phyloP scores from a whole-genome alignment of 2,797 vertebrate species.

The Choloepus didactylus region DNA sequence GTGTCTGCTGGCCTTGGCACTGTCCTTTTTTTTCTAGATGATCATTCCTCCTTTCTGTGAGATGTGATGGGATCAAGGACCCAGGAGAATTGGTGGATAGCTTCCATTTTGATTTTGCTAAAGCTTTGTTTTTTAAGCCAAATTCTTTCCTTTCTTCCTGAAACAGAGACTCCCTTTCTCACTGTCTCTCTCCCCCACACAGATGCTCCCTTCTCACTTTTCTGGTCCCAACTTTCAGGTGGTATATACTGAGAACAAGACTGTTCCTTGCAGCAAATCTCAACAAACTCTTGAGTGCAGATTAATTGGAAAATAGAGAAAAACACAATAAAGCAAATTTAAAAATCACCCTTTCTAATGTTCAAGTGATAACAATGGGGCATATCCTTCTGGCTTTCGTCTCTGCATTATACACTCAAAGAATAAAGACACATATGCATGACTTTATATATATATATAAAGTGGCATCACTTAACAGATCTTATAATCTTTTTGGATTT shows the following conservation, averaged over 20 bases:
- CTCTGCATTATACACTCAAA: neutral
- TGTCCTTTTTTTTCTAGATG: neutral
- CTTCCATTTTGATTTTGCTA: conserved; percentile 48
- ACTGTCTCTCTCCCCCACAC: neutral
- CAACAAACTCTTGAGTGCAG: neutral
- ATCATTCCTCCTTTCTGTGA: neutral
- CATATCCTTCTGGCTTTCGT: neutral
- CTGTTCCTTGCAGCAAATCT: neutral
- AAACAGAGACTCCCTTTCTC: neutral
- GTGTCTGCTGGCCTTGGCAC: neutral
- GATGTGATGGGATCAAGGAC: neutral
- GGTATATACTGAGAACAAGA: neutral
- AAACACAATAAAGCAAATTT: neutral
- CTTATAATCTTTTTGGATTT: neutral
- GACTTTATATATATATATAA: neutral
- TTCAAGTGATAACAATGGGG: neutral
- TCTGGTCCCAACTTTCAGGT: conserved; percentile 42
- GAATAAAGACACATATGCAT: neutral
- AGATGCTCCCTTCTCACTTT: neutral
- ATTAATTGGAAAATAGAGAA: neutral
- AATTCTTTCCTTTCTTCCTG: conserved; percentile 45
- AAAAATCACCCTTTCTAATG: neutral
- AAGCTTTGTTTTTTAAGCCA: conserved; percentile 16
- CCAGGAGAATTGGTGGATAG: neutral
- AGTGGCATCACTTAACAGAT: neutral